Evolutionary conservation across 2,888 invertebrate genomes (phyloP), one percentile per base, ranked within the genome.

Genomic region (Morpho deidamia): DNA sequence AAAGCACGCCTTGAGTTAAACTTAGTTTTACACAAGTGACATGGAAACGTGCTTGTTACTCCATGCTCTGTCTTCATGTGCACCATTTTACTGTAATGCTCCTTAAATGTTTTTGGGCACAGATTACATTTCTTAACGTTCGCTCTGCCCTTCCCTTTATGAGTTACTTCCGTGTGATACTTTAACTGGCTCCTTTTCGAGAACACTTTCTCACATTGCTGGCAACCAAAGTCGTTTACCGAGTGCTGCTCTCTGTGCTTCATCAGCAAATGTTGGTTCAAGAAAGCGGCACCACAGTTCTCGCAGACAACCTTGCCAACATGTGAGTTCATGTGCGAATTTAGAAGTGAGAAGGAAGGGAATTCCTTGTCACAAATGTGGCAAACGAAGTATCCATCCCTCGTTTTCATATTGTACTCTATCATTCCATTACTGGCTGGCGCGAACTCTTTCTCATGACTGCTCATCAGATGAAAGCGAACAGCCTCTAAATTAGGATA

Each of bases 161-260:
- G 88, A 1, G 79, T 67, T 4, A 77, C 78, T 48, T 79, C 74
- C 5, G 73, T 79, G 42, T 90, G 90, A 34, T 88, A 83, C 51
- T 80, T 82, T 12, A 86, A 57, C 1, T 88, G 82, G 45, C 82
- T 80, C 48, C 74, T 82, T n/a, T 85, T 90, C 0, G 65, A 60
- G 47, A 87, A 90, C 0, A 69, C 68, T 48, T 73, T 81, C 3
- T 81, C 78, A 50, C 90, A 90, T 9, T 65, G 57, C 11, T 76
- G 76, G 53, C 90, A 90, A 7, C 46, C 57, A 12, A 71, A 72
- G 0, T 54, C 65, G 2, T 65, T 68, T 0, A 48, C 56, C 1
- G 68, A 42, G 59, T 83, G 83, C 0, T 55, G 55, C 40, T 81
- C 78, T 56, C 64, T 74, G 38, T 83, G 83, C 51, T 68, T 73